phyloP scores from a whole-genome alignment of 1,140 invertebrate genomes.

The Drosophila orena region DNA sequence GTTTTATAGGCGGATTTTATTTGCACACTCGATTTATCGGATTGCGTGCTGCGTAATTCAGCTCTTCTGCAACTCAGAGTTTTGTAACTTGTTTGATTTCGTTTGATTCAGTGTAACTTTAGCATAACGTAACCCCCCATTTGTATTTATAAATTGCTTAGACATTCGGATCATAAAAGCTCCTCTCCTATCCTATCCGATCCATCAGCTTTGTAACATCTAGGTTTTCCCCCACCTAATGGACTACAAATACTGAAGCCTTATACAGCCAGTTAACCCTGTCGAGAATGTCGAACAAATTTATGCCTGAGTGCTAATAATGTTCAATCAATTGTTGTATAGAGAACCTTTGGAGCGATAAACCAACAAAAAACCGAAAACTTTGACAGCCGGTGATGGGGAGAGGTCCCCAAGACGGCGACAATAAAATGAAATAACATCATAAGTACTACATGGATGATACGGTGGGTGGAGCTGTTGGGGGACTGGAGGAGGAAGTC shows the following conservation, averaged over 20 bases:
- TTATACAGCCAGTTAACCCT: slow-evolving; percentile 22
- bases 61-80: neutral
- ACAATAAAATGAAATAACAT: slow-evolving; percentile 80
- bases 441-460: slow-evolving; percentile 59
- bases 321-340: slow-evolving; percentile 78
- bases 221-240: slow-evolving; percentile 4
- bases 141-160: neutral
- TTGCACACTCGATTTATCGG: neutral
- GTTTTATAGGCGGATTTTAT: neutral
- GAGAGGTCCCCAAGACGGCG: slow-evolving; percentile 35
- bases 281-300: slow-evolving; percentile 62
- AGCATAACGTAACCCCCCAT: neutral
- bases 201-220: slow-evolving; percentile 23
- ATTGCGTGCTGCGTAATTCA: neutral
- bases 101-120: neutral
- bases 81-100: neutral
- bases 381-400: slow-evolving; percentile 49
- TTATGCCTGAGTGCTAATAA: slow-evolving; percentile 81
- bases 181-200: neutral
- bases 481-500: slow-evolving; percentile 6
- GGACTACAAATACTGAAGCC: slow-evolving; percentile 10
- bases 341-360: slow-evolving; percentile 73
- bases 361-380: slow-evolving; percentile 70
- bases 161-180: neutral
- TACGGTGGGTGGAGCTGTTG: slow-evolving; percentile 7